Percentiles rank a stretch among this genome's conserved stretches.
These are phyloP conservation scores for Struthio camelus DNA, from an alignment of 2,113 vertebrate species.

Conservation along the genomic window DNA sequence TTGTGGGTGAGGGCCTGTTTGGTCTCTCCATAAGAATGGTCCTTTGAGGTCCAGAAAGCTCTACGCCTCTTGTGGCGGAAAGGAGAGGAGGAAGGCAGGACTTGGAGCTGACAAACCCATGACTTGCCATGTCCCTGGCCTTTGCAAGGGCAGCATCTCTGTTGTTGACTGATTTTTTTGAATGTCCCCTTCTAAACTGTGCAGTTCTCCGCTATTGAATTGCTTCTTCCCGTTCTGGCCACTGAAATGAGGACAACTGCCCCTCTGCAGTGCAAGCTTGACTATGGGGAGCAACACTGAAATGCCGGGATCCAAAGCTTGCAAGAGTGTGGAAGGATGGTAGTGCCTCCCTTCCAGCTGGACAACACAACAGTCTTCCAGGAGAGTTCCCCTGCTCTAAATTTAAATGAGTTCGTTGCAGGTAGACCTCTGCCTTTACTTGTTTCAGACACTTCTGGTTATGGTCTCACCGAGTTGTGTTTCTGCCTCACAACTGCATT, in stretches of 20 bases:
- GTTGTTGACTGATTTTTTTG: not conserved
- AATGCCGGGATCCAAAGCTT: not conserved
- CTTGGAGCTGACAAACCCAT: not conserved
- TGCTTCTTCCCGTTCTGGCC: not conserved
- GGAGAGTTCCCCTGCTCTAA: not conserved
- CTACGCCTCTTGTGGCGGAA: not conserved
- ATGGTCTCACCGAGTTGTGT: not conserved
- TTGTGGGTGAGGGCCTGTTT: not conserved
- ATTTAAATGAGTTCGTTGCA: not conserved
- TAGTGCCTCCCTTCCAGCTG: accelerated
- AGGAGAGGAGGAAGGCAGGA: not conserved
- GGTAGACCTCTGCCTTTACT: not conserved
- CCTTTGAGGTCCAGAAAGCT: not conserved
- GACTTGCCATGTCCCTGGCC: not conserved
- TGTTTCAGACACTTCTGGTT: not conserved
- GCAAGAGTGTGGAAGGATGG: not conserved
- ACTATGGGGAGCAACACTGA: not conserved
- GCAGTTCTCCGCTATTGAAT: accelerated
- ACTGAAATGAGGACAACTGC: not conserved
- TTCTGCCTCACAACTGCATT: not conserved
- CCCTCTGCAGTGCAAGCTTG: not conserved
- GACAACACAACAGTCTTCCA: not conserved
- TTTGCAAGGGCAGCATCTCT: not conserved
- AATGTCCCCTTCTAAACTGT: not conserved
- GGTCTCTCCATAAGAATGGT: not conserved